A percentile compares a stretch with the other conserved stretches of the same genome.
Conservation (phyloP, 2,888 invertebrate species). For the Willowsia nigromaculata region DNA sequence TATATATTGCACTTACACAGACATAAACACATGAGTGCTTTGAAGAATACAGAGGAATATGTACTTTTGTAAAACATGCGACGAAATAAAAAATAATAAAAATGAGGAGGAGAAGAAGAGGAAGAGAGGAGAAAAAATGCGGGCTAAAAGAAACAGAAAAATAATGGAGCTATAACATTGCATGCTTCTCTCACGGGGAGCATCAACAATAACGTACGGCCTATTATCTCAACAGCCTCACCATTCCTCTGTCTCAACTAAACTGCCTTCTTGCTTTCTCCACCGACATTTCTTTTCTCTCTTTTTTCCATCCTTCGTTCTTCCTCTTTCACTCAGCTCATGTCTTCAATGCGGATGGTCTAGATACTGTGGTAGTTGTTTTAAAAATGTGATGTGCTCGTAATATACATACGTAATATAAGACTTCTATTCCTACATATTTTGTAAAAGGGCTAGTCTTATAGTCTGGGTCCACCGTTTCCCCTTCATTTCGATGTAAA, state of each 20-base stretch:
- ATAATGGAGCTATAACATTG: conserved; percentile 77
- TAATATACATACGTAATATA: background rate
- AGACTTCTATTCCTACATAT: background rate
- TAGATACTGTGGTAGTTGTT: background rate
- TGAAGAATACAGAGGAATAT: background rate
- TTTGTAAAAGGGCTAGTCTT: background rate
- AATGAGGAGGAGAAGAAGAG: conserved; percentile 49
- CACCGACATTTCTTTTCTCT: conserved; percentile 58
- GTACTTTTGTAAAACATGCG: conserved; percentile 1
- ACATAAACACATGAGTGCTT: no score
- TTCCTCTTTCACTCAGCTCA: conserved; percentile 18
- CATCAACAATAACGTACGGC: conserved; percentile 78
- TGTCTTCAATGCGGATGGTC: background rate
- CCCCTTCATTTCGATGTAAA: background rate
- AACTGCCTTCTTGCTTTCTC: conserved; percentile 66
- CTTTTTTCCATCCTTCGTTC: background rate
- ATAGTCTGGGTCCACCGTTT: background rate
- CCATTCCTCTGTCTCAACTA: conserved; percentile 62
- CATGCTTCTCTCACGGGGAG: conserved; percentile 77
- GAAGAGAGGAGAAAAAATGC: conserved; percentile 25
- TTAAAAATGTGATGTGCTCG: conserved; percentile 9
- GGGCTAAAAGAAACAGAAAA: conserved; percentile 75
- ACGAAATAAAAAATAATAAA: conserved; percentile 33
- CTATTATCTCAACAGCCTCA: conserved; percentile 77
- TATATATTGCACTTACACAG: background rate